Conservation (phyloP, 2,888 invertebrate species). For the Drosophila prolongata region DNA sequence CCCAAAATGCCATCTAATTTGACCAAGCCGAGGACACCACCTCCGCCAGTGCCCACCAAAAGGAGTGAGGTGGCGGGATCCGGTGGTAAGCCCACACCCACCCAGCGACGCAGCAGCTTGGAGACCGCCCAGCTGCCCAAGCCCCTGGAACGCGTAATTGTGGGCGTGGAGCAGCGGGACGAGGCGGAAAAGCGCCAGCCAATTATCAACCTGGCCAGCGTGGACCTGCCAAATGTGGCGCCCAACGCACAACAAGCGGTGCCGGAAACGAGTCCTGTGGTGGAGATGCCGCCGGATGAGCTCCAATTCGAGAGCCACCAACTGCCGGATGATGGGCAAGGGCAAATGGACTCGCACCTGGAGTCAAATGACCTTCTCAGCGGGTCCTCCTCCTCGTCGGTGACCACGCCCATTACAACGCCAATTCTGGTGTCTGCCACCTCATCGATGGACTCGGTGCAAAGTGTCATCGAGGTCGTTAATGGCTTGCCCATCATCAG, state of each 20-base stretch:
- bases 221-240: slow-evolving; percentile 67
- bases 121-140: slow-evolving; percentile 62
- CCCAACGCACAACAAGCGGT: slow-evolving; percentile 5
- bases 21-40: slow-evolving; percentile 66
- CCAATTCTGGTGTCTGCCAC: slow-evolving; percentile 77
- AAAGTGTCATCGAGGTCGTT: slow-evolving; percentile 72
- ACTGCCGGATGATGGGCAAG: slow-evolving; percentile 66
- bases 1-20: slow-evolving; percentile 47
- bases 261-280: slow-evolving; percentile 47
- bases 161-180: slow-evolving; percentile 75
- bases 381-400: slow-evolving; percentile 64
- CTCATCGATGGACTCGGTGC: slow-evolving; percentile 79
- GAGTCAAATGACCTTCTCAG: slow-evolving; percentile 41
- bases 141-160: slow-evolving; percentile 83
- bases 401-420: slow-evolving; percentile 64
- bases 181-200: slow-evolving; percentile 29
- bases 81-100: slow-evolving; percentile 65
- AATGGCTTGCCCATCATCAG: slow-evolving; percentile 44
- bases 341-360: slow-evolving; percentile 31
- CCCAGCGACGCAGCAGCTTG: slow-evolving; percentile 62
- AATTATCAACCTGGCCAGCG: slow-evolving; percentile 74
- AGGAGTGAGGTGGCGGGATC: slow-evolving; percentile 53
- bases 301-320: slow-evolving; percentile 80
- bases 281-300: slow-evolving; percentile 58
- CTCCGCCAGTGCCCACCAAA: slow-evolving; percentile 77